Base-by-base conservation (phyloP, 1,140 invertebrate species). In the Dinothrombium tinctorium region DNA sequence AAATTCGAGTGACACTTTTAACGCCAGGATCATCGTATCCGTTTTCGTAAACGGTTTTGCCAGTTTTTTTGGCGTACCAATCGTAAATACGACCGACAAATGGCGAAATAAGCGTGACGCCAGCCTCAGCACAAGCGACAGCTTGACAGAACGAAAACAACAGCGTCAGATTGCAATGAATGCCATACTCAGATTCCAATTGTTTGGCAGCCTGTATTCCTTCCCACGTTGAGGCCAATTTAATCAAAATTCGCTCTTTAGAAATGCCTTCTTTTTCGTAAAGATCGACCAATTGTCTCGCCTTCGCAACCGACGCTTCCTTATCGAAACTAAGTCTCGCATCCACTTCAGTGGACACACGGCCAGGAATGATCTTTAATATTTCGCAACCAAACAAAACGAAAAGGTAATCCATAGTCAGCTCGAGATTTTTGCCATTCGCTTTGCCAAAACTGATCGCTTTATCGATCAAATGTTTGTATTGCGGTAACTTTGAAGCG, bases 321-420 rank as follows among this genome's bases (percentile, higher is more conserved):
- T 76, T 89, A 54, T 96, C 73, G 60, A 96, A 98, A 0, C 90
- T 95, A 40, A 98, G 64, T 53, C 84, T 73, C 20, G 94, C 90
- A 69, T 99, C 90, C 19, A 99, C 83, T 71, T 99, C 92, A 11
- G 87, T 96, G 4, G 90, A 96, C 3, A 99, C 92, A 46, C 92
- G 64, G 5, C 94, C 94, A 23, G 92, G 92, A 49, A 99, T 76
- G 51, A 98, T 86, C 61, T 94, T 90, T 24, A 99, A 65, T 48
- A 99, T 98, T 68, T 98, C 89, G 54, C 69, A 68, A 14, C 94
- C 94, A 67, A 98, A 98, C 1, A 92, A 57, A 0, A 98, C 83
- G 62, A 81, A 89, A 0, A 94, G 65, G 59, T 82, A 80, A n/a
- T 38, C 23, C 56, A 90, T 71, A 3, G 87, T 80, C 52, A 74